Evolutionary conservation across 2,888 invertebrate genomes (phyloP), one percentile per base, ranked within the genome.

Genomic region (Timandra comae): DNA sequence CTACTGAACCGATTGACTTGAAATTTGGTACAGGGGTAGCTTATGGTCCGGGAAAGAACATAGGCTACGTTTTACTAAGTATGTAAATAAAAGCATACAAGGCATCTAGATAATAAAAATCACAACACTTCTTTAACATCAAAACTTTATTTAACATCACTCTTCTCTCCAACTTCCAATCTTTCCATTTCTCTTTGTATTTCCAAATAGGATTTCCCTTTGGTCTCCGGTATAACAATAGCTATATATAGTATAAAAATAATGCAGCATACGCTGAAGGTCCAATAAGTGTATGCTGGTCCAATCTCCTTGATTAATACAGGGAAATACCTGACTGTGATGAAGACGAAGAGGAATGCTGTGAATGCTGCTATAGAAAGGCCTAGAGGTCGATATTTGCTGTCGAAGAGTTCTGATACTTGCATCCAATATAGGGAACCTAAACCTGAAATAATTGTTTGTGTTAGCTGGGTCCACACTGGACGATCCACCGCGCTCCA

Each of bases 191-290:
- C 40, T 11, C 8, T 26, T 27, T 51, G 51, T 3, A 51, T 51
- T 12, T 49, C 45, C 6, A 27, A 31, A 25, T 49, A 46, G 4
- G 31, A 30, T 12, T 33, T 44, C 3, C 46, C 43, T n/a, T 45
- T 49, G 2, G 51, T 51, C 27, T 51, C 51, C 0, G 51, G 51
- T n/a, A 29, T 31, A 39, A 21, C 38, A 38, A 36, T 20, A 7
- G 23, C 10, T 20, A 36, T 12, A 20, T 28, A 36, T n/a, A 31
- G 7, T 24, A 30, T 31, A 7, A 9, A 20, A 7, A 30, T 3
- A 7, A 36, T 9, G 31, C 31, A 36, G 1, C n/a, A 28, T 2
- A 30, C 30, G 3, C 43, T 30, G 23, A 46, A 52, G n/a, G 37
- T 26, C 36, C 46, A 48, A 13, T 46, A 52, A 1, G 44, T 52